Evolutionary conservation across 2,888 invertebrate species (phyloP), one percentile per base, ranked within the genome.

Genomic region (Orchesella flavescens): DNA sequence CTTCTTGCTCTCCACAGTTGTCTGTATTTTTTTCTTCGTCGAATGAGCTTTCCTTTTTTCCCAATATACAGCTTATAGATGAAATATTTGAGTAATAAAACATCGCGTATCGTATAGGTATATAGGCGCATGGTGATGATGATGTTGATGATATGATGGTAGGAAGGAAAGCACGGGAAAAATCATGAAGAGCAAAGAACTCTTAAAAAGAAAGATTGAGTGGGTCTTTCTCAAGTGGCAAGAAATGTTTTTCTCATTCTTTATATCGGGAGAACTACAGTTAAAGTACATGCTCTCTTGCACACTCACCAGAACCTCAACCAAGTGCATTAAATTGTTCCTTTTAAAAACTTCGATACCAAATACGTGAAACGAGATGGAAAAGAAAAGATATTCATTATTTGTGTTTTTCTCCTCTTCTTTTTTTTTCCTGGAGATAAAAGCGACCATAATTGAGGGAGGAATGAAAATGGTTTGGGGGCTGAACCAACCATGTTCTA

Each of bases 171-270:
- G 5, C 12, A 4, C 13, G 12, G 24, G 61, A 19, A 13, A 61
- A 61, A 61, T 61, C 61, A 61, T 61, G 61, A 61, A 24, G 34
- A 34, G 34, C 34, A 34, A 34, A 34, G 12, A 24, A 61, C 61
- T 61, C 61, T 61, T 61, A 24, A 66, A 15, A 34, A 23, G 24
- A 65, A 74, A 75, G 68, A 76, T 76, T 57, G 68, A 66, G 76
- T 55, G 66, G 68, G 68, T 65, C 81, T 85, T 84, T 82, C 80
- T 63, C 77, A 82, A 86, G 85, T 86, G 85, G 69, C 78, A 83
- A 85, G 80, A 75, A 81, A 68, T 86, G 85, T 85, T 85, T 84
- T 84, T 19, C 34, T 17, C 34, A 34, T 17, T 34, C 34, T 75
- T 34, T 66, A 57, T 57, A 57, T 17, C 57, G 2, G n/a, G n/a